Base-by-base conservation (phyloP, 2,888 invertebrate species). In the Heliconius ethilla region DNA sequence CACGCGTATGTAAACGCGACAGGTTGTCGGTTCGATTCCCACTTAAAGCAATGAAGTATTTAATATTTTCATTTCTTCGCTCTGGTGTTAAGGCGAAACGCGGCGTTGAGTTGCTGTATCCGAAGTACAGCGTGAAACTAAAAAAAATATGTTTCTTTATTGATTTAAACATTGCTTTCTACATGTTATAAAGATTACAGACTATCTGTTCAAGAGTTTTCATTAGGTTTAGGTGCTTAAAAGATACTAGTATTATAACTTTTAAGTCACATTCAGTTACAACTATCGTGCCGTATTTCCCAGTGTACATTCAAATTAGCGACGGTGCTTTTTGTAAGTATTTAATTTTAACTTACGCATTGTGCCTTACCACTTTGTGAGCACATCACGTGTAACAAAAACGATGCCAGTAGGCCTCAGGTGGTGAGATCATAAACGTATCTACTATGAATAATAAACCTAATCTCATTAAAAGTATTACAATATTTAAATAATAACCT, bases 401-500 rank as follows among this genome's bases (percentile, higher is more conserved):
- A 77, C 79, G 78, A 75, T 78, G 75, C 65, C 78, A 78, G 78
- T 76, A 77, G 77, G 78, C 72, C 75, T 75, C 70, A 55, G 63
- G 66, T 77, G 79, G 73, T 67, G 72, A 75, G 73, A 77, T 55
- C 55, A 67, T 73, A 73, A 18, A 40, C n/a, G 55, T 70, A 33
- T 51, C n/a, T 59, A 72, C 72, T 59, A 33, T 55, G 72, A 72
- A 72, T 72, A 73, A 63, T 74, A 74, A 74, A 51, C 29, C 45
- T 74, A 74, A 74, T 74, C 63, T 73, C 55, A 62, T 73, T 73
- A 33, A 45, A 74, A 62, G 37, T 40, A 63, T 40, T 37, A 62
- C 45, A 40, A 62, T 63, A 37, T 40, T 63, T 40, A 62, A 62
- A 63, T 63, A 59, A 62, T 37, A 74, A n/a, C 11, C 9, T 40